Evolutionary conservation across 2,888 invertebrate genomes (phyloP).

Genomic region (Craniophora ligustri): DNA sequence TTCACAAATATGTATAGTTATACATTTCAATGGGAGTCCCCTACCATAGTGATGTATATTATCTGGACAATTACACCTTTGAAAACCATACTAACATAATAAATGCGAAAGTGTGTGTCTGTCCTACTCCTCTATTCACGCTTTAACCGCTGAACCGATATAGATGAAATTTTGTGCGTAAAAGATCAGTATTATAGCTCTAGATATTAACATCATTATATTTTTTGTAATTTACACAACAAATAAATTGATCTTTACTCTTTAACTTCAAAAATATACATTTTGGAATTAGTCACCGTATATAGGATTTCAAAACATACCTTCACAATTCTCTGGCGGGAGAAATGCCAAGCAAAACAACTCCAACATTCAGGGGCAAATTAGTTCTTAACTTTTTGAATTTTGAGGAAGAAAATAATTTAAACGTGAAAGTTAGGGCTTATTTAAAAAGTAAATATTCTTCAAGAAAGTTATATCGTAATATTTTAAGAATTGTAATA

Average conservation of each 20-base stretch:
- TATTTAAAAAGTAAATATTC: conserved; percentile 36
- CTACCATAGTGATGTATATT: conserved; percentile 20
- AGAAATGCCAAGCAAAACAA: conserved; percentile 6
- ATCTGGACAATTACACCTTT: no score
- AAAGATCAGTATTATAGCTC: no score
- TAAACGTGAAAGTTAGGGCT: conserved; percentile 22
- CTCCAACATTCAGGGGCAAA: conserved; percentile 3
- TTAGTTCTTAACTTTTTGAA: conserved; percentile 12
- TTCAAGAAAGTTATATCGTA: conserved; percentile 28
- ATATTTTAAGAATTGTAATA: conserved; percentile 25
- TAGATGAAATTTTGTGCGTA: no score
- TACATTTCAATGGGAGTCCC: conserved; percentile 43
- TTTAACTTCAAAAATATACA: neutral
- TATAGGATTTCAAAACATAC: neutral
- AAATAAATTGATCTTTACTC: no score
- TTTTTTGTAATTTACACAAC: no score
- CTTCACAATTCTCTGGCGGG: neutral
- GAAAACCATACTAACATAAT: no score
- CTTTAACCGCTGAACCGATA: no score
- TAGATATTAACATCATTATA: no score
- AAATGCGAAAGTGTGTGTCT: no score
- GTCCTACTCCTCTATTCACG: no score
- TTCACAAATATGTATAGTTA: conserved; percentile 50
- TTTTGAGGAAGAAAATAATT: conserved; percentile 10
- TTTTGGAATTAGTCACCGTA: neutral